Evolutionary conservation across 2,888 invertebrate genomes (phyloP).

Genomic region (Camponotus fellah): DNA sequence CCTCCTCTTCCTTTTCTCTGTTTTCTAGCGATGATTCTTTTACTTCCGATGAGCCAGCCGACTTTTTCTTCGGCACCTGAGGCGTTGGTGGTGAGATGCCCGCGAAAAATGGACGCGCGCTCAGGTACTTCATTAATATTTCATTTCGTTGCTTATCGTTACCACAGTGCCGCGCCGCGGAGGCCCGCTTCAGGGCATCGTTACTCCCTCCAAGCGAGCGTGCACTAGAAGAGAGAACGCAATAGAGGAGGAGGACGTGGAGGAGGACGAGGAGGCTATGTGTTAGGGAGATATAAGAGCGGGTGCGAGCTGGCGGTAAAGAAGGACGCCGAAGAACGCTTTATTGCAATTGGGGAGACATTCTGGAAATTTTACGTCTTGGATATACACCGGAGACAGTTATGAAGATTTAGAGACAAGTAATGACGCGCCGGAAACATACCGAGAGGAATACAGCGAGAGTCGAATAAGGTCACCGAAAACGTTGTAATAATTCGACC

Average conservation of each 20-base stretch:
- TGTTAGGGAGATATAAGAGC: slow-evolving; percentile 50
- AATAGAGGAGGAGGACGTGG: slow-evolving; percentile 71
- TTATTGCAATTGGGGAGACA: slow-evolving; percentile 54
- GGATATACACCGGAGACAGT: slow-evolving; percentile 32
- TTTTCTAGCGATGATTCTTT: slow-evolving; percentile 53
- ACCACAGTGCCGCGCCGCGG: slow-evolving; percentile 80
- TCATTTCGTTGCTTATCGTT: slow-evolving; percentile 86
- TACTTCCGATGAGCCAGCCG: slow-evolving; percentile 51
- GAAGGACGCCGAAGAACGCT: slow-evolving; percentile 44
- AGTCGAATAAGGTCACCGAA: slow-evolving; percentile 23
- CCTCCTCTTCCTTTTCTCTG: slow-evolving; percentile 31
- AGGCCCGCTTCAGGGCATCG: slow-evolving; percentile 82
- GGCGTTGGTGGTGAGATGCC: slow-evolving; percentile 75
- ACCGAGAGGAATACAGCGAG: slow-evolving; percentile 38
- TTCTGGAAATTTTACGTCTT: slow-evolving; percentile 51
- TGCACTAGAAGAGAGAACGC: slow-evolving; percentile 74
- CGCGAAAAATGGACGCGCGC: slow-evolving; percentile 78
- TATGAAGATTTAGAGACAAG: slow-evolving; percentile 33
- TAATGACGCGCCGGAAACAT: slow-evolving; percentile 43
- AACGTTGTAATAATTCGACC: slow-evolving; percentile 25
- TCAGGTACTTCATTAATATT: slow-evolving; percentile 85
- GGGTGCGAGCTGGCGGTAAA: slow-evolving; percentile 47
- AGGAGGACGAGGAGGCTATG: slow-evolving; percentile 50
- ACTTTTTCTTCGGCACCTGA: slow-evolving; percentile 74
- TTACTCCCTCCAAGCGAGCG: slow-evolving; percentile 82